Conservation (phyloP, 2,797 vertebrate species). For the Oceanodroma leucorhoa region DNA sequence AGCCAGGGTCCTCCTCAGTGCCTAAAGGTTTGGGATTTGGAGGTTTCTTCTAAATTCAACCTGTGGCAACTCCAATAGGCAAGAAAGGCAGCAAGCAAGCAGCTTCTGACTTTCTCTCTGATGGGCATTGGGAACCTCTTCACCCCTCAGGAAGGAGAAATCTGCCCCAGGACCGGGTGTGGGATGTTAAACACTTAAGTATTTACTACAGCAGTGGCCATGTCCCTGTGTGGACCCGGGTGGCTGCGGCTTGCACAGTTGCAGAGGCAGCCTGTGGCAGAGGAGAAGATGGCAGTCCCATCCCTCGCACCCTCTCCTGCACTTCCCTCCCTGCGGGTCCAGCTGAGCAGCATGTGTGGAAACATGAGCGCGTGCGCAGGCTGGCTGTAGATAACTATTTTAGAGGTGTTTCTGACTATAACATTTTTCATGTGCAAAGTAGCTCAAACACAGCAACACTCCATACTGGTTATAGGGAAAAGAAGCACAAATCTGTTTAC, state of each 20-base stretch:
- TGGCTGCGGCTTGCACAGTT: background rate
- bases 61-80: background rate
- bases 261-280: background rate
- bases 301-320: background rate
- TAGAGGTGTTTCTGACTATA: background rate
- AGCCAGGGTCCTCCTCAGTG: background rate
- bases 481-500: background rate
- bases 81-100: background rate
- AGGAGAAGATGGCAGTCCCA: background rate
- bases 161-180: background rate
- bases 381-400: background rate
- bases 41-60: background rate
- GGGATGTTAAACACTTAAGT: background rate
- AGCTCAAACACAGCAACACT: background rate
- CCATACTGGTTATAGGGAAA: background rate
- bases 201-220: background rate
- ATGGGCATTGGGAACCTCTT: background rate
- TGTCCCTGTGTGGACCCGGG: rapidly evolving
- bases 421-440: background rate
- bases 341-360: rapidly evolving
- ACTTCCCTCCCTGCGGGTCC: rapidly evolving
- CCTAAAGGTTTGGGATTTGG: background rate
- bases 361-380: rapidly evolving
- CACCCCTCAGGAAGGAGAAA: background rate
- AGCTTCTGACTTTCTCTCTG: background rate